Evolutionary conservation across 2,888 invertebrate species (phyloP).

Genomic region (Falcaria lacertinaria): DNA sequence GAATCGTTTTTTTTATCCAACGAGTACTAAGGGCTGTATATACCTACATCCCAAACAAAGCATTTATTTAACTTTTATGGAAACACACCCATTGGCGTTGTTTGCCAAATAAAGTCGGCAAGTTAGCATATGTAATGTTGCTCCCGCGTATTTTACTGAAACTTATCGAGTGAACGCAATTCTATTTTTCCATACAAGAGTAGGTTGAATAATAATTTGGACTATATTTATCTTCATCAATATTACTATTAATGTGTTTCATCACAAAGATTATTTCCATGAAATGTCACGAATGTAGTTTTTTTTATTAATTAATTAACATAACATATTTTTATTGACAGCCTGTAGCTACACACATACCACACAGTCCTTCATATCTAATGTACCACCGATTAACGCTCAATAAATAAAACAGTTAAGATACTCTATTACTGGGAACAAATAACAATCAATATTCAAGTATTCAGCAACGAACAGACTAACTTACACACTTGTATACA

Average conservation of each 20-base stretch:
- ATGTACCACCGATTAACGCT: slow-evolving; percentile 5
- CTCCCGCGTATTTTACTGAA: neutral
- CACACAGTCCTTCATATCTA: too few species aligned
- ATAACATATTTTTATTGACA: too few species aligned
- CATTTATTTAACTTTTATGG: slow-evolving; percentile 1
- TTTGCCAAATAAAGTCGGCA: neutral
- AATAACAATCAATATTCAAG: slow-evolving; percentile 63
- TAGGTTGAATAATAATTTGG: too few species aligned
- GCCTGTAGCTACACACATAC: too few species aligned
- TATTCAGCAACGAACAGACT: slow-evolving; percentile 48
- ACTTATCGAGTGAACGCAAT: neutral
- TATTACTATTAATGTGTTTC: too few species aligned
- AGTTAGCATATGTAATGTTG: neutral
- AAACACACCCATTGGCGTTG: neutral
- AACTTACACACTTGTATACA: slow-evolving; percentile 54
- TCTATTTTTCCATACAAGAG: too few species aligned
- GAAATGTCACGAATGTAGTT: too few species aligned
- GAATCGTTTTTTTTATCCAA: neutral
- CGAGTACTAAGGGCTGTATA: neutral
- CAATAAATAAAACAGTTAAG: slow-evolving; percentile 10
- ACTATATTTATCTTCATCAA: too few species aligned
- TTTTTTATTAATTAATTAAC: too few species aligned
- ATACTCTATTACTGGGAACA: slow-evolving; percentile 31
- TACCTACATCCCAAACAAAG: neutral
- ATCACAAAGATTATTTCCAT: too few species aligned